A percentile compares a stretch with the other conserved stretches of the same genome.
phyloP scores from a whole-genome alignment of 2,888 invertebrate genomes.

The Dusona sp. region DNA sequence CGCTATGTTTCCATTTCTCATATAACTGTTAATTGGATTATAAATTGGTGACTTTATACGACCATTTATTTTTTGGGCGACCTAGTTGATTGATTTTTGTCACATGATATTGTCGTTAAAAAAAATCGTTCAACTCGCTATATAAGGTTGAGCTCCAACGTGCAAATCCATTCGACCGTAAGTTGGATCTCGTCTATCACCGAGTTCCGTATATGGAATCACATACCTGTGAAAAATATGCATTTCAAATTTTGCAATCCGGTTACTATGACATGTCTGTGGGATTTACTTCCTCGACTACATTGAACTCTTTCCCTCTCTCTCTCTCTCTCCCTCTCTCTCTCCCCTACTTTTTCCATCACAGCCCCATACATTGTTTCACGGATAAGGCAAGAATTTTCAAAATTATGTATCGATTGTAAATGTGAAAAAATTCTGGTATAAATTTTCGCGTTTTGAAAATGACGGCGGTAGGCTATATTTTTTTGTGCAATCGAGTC shows the following conservation, averaged over 20 bases:
- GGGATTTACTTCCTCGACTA: slow-evolving; percentile 27
- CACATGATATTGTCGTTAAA: slow-evolving; percentile 2
- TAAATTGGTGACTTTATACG: not conserved
- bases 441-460: slow-evolving; percentile 32
- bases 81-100: slow-evolving; percentile 9
- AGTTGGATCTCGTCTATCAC: slow-evolving; percentile 31
- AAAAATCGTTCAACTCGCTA: slow-evolving; percentile 26
- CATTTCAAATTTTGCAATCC: slow-evolving; percentile 65
- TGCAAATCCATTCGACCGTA: slow-evolving; percentile 49
- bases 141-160: slow-evolving; percentile 32
- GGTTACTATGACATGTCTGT: slow-evolving; percentile 28
- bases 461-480: slow-evolving; percentile 13
- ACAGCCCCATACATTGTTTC: slow-evolving; percentile 24
- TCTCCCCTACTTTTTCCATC: slow-evolving; percentile 21
- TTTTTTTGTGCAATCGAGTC: too few species aligned
- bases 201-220: slow-evolving; percentile 37
- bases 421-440: slow-evolving; percentile 53
- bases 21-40: not conserved
- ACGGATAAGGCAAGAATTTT: slow-evolving; percentile 31
- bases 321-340: not conserved
- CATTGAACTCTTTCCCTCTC: not conserved
- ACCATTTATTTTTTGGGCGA: not conserved
- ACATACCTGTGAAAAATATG: slow-evolving; percentile 68
- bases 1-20: not conserved
- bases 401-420: slow-evolving; percentile 61